Evolutionary conservation across 2,797 vertebrate genomes (phyloP), one percentile per base, ranked within the genome.

Genomic region (Myotis planiceps): DNA sequence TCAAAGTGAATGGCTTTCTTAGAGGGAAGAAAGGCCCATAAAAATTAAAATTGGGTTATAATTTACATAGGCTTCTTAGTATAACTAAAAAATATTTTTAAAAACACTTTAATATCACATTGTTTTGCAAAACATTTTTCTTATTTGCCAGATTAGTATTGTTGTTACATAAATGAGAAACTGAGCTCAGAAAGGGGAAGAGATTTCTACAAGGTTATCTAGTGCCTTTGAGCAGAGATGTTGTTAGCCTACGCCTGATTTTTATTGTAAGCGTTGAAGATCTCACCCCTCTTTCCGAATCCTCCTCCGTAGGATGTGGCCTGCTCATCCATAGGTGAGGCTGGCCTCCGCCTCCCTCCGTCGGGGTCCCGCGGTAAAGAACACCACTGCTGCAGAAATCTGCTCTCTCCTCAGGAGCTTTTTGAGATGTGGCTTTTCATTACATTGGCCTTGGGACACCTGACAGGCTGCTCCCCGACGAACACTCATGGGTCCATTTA

Each of bases 41-140:
- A 96, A 94, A 90, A 72, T 96, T 97, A 89, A 95, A 96, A 87
- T 74, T 96, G 60, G 66, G 45, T 92, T 96, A 96, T 93, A 74
- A 93, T 96, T 95, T 96, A 91, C 39, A 82, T 32, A 92, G 42
- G 21, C 32, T 80, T 72, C 69, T 95, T 96, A 82, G 60, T 86
- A 85, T 66, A 94, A 86, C 45, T 76, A 23, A 49, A 72, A 83
- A 21, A 37, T 66, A 69, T 23, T 74, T 74, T 74, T n/a, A 19
- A 75, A 39, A 58, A 65, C 27, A 78, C 76, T 88, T 81, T 63
- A 92, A 34, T 63, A 65, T 92, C 68, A 34, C 29, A 42, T 85
- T 88, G n/a, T 92, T 96, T 78, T 47, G 58, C 68, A 88, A 88
- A 95, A 79, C 34, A 8, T 91, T 90, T 79, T 93, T 32, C 81